Evolutionary conservation across 2,797 vertebrate genomes (phyloP).

Genomic region (Lagodon rhomboides): DNA sequence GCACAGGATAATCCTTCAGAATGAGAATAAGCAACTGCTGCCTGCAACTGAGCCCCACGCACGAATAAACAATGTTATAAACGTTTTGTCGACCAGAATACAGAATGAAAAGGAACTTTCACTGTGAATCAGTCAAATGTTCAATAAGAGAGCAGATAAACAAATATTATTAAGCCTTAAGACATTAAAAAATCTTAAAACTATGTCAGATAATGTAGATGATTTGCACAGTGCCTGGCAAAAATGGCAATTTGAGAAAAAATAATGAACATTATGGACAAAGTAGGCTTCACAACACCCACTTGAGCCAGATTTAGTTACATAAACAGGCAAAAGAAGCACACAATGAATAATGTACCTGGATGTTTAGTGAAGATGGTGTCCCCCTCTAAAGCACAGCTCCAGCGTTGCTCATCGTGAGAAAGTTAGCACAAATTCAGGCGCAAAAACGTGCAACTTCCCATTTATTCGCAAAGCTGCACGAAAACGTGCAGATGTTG

Average conservation of each 20-base stretch:
- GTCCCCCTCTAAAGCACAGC: slow-evolving; percentile 29
- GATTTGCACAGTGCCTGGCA: not conserved
- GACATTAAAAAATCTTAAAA: not conserved
- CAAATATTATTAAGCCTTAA: not conserved
- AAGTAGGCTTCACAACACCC: not conserved
- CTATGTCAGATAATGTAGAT: not conserved
- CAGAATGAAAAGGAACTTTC: not conserved
- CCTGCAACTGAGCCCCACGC: slow-evolving; percentile 71
- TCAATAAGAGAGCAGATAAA: not conserved
- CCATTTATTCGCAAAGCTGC: slow-evolving; percentile 25
- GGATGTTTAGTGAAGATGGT: slow-evolving; percentile 27
- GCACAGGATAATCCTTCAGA: slow-evolving; percentile 81
- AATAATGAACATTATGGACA: slow-evolving; percentile 2
- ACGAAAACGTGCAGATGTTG: not conserved
- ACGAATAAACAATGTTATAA: slow-evolving; percentile 43
- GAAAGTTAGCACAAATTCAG: slow-evolving; percentile 45
- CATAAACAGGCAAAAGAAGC: not conserved
- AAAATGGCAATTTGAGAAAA: slow-evolving; percentile 1
- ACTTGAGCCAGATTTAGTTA: not conserved
- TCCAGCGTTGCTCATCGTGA: slow-evolving; percentile 1
- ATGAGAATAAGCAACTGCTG: slow-evolving; percentile 81
- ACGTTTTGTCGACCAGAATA: slow-evolving; percentile 18
- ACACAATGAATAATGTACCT: slow-evolving; percentile 35
- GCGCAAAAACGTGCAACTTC: slow-evolving; percentile 49
- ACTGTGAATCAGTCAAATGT: not conserved